Evolutionary conservation across 2,113 vertebrate species (phyloP).

Genomic region (Xyrauchen texanus): DNA sequence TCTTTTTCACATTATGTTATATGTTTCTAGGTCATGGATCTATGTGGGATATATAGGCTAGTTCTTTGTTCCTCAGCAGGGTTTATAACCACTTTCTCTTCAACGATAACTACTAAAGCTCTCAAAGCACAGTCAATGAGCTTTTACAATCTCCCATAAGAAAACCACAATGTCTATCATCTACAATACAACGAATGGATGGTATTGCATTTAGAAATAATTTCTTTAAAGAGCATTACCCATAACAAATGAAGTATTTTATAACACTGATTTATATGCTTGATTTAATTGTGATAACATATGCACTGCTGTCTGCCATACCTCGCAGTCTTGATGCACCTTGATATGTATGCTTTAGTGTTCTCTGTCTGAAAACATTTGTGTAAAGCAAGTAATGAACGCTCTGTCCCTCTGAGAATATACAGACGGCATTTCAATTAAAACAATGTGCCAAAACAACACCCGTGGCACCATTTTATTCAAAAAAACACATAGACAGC

Average conservation of each 20-base stretch:
- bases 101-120: neutral
- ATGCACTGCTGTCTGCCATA: slow-evolving; percentile 9
- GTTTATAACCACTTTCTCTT: too few species aligned
- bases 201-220: neutral
- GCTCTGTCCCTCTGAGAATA: neutral
- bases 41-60: too few species aligned
- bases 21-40: too few species aligned
- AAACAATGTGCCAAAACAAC: slow-evolving; percentile 37
- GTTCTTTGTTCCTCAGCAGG: too few species aligned
- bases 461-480: slow-evolving; percentile 13
- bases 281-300: slow-evolving; percentile 33
- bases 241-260: neutral
- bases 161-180: slow-evolving; percentile 1
- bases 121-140: slow-evolving; percentile 2
- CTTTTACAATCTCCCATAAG: slow-evolving; percentile 1
- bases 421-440: slow-evolving; percentile 38
- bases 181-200: neutral
- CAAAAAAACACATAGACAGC: neutral
- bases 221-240: neutral
- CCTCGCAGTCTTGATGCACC: neutral
- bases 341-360: slow-evolving; percentile 4
- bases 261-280: slow-evolving; percentile 4
- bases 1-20: neutral
- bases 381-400: neutral
- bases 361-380: neutral